Evolutionary conservation across 2,113 vertebrate species (phyloP).

Genomic region (Chascanopsetta lugubris): DNA sequence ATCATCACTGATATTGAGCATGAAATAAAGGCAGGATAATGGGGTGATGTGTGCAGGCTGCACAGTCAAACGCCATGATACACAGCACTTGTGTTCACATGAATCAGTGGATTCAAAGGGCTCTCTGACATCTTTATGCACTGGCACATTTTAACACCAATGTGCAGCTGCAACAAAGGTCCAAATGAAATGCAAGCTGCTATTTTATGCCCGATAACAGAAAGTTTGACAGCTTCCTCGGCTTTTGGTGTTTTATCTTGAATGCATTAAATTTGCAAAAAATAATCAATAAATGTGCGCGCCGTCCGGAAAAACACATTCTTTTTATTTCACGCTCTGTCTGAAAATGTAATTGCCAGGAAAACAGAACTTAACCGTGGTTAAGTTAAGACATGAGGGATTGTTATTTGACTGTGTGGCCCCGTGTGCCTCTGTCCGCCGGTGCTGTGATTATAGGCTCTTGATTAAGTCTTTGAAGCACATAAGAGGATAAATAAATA

Average conservation of each 20-base stretch:
- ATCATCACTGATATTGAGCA: constrained; percentile 13
- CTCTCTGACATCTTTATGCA: constrained; percentile 9
- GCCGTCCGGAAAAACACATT: constrained; percentile 42
- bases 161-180: constrained; percentile 3
- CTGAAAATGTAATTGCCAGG: constrained; percentile 62
- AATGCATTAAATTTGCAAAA: constrained; percentile 62
- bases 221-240: constrained; percentile 34
- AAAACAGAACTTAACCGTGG: constrained; percentile 51
- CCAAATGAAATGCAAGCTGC: constrained; percentile 42
- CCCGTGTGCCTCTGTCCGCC: constrained; percentile 10
- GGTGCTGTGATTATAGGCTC: constrained; percentile 5
- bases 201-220: constrained; percentile 48
- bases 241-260: constrained; percentile 42
- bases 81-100: not conserved
- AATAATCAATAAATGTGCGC: constrained; percentile 66
- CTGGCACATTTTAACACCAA: constrained; percentile 5
- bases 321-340: constrained; percentile 65
- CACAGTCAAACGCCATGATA: not conserved
- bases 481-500: constrained; percentile 4
- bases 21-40: constrained; percentile 3
- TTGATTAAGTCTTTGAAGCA: constrained; percentile 1
- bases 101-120: constrained; percentile 10
- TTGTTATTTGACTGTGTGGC: constrained; percentile 17
- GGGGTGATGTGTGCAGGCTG: not conserved
- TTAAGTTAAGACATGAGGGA: constrained; percentile 47